Base-by-base conservation (phyloP, 2,797 vertebrate species). In the Pelochelys cantorii region DNA sequence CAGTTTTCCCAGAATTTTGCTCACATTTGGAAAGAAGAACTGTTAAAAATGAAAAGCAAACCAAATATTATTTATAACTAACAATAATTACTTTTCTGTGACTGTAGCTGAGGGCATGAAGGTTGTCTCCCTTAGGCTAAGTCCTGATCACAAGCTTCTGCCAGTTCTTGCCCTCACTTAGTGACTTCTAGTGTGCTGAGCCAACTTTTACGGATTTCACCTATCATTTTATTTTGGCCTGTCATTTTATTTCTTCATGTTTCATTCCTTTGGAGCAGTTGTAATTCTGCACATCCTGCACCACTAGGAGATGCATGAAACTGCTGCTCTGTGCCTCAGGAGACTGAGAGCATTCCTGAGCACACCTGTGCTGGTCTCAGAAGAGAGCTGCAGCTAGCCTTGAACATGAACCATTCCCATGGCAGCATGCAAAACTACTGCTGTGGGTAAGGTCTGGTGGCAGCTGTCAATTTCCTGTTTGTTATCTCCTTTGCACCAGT, bases 391-490 rank as follows among this genome's bases (percentile, higher is more conserved):
- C 81, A 84, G 37, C 42, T 93, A 83, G n/a, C 77, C 89, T 79
- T 91, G 81, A 95, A 90, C 15, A n/a, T 18, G 53, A 7, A n/a
- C 2, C 2, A 84, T 95, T 92, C 54, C 92, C 74, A n/a, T 29
- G 86, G 68, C 3, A 59, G 17, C 34, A 75, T 81, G 82, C 55
- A 27, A 55, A 37, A 2, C 3, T 31, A 8, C 18, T 56, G 53
- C 81, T 79, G 52, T 78, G 59, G 12, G 74, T 42, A 22, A 75
- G 88, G 83, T 93, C 42, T 2, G 4, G 7, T 12, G 13, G 18
- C 14, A 74, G 83, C 31, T 88, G 53, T 83, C 20, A 23, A 7
- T 84, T 90, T 89, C 71, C 27, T 81, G 93, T 89, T 75, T 10
- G 37, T 68, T 15, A 2, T 15, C 0, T 2, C 2, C 1, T 17